Percentiles rank a stretch among this genome's conserved stretches.
phyloP scores from a whole-genome alignment of 2,888 invertebrate genomes.

The Luperina nickerlii region DNA sequence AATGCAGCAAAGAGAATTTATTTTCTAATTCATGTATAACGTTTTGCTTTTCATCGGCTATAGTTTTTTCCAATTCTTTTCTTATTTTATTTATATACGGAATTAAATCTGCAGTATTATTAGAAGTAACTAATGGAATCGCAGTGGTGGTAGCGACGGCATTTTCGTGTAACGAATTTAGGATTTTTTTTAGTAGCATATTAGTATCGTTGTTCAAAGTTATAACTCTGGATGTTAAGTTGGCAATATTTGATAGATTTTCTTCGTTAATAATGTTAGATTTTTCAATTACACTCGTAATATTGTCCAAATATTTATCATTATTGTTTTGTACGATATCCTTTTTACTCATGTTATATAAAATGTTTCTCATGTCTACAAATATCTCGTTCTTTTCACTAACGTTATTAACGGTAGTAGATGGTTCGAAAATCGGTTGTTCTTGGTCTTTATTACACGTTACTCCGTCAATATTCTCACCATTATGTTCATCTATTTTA shows the following conservation, averaged over 20 bases:
- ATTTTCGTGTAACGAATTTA: constrained; percentile 41
- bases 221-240: constrained; percentile 48
- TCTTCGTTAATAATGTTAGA: constrained; percentile 49
- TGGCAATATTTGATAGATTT: constrained; percentile 55
- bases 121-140: constrained; percentile 39
- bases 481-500: constrained; percentile 59
- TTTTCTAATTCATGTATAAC: constrained; percentile 66
- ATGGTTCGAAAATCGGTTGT: constrained; percentile 10
- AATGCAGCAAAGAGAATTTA: constrained; percentile 58
- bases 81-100: constrained; percentile 67
- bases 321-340: constrained; percentile 11
- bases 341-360: constrained; percentile 54
- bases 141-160: constrained; percentile 1
- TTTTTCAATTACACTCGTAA: constrained; percentile 56
- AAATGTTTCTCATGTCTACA: constrained; percentile 63
- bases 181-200: constrained; percentile 45
- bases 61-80: constrained; percentile 66
- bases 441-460: constrained; percentile 66
- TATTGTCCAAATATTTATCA: constrained; percentile 56
- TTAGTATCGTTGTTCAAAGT: constrained; percentile 53
- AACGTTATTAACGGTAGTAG: constrained; percentile 18
- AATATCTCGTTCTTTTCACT: constrained; percentile 52
- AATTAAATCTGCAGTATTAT: constrained; percentile 65
- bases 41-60: constrained; percentile 67
- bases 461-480: constrained; percentile 63